Conservation (phyloP, 2,797 vertebrate species). For the Acanthurus tractus region DNA sequence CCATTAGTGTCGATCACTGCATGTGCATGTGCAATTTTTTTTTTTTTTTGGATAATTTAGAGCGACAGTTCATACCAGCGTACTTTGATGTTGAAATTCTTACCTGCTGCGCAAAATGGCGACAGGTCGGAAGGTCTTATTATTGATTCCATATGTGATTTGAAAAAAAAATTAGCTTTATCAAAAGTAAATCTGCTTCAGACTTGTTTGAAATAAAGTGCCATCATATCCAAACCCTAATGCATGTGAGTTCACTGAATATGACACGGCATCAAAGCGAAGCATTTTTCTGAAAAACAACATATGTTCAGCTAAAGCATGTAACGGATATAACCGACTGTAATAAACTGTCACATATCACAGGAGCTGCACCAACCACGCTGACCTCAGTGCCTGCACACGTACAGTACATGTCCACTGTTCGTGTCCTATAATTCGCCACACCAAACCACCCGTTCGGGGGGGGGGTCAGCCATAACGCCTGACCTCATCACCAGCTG, state of each 20-base stretch:
- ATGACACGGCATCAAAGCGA: not conserved
- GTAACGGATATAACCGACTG: not conserved
- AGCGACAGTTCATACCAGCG: no score
- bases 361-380: conserved; percentile 9
- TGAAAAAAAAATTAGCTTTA: not conserved
- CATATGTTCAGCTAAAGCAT: not conserved
- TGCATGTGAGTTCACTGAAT: not conserved
- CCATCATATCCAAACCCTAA: not conserved
- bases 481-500: conserved; percentile 77
- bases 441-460: conserved; percentile 63
- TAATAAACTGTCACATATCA: not conserved
- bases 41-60: no score
- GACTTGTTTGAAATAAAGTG: conserved; percentile 8
- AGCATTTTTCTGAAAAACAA: not conserved
- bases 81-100: no score
- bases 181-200: not conserved
- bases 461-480: conserved; percentile 65
- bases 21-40: no score
- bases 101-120: no score
- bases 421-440: conserved; percentile 47
- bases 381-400: conserved; percentile 42
- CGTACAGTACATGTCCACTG: conserved; percentile 41
- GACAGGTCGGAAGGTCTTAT: no score
- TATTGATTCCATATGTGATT: not conserved
- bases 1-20: no score